Conservation (phyloP, 1,140 invertebrate genomes). For the Pseudachorutes palmiensis region DNA sequence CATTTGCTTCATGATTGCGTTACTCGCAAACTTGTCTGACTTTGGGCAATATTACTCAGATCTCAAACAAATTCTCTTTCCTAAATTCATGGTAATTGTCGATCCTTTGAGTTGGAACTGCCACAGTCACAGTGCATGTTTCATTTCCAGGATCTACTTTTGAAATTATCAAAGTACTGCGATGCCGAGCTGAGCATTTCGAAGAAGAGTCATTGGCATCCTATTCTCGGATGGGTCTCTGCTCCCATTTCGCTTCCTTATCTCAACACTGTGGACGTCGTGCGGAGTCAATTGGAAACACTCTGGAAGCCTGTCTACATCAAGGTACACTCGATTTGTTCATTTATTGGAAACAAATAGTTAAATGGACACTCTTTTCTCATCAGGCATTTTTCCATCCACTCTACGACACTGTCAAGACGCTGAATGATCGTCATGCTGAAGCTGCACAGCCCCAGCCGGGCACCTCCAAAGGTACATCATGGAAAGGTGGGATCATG, state of each 20-base stretch:
- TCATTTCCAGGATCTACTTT: constrained; percentile 61
- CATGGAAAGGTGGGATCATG: constrained; percentile 14
- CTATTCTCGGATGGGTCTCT: constrained; percentile 78
- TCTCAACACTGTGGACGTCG: constrained; percentile 19
- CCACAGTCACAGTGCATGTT: too few species aligned
- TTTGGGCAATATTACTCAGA: constrained; percentile 52
- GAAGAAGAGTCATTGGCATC: constrained; percentile 92
- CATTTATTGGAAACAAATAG: neutral
- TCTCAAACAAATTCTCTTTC: constrained; percentile 53
- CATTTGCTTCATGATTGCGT: constrained; percentile 55
- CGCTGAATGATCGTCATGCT: neutral
- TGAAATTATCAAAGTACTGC: constrained; percentile 69
- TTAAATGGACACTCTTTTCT: neutral
- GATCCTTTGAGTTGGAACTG: too few species aligned
- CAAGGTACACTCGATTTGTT: constrained; percentile 17
- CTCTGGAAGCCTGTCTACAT: constrained; percentile 32
- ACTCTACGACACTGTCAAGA: neutral
- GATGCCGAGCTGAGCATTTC: constrained; percentile 71
- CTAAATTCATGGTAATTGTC: constrained; percentile 58
- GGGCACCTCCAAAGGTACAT: neutral
- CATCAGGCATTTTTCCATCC: constrained; percentile 2
- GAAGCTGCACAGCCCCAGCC: neutral
- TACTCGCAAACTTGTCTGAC: constrained; percentile 67
- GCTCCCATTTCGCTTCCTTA: constrained; percentile 24
- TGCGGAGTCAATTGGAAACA: constrained; percentile 25